Percentiles rank a stretch among this genome's conserved stretches.
Conservation (phyloP, 2,888 invertebrate species). For the Rhyacophila evoluta region DNA sequence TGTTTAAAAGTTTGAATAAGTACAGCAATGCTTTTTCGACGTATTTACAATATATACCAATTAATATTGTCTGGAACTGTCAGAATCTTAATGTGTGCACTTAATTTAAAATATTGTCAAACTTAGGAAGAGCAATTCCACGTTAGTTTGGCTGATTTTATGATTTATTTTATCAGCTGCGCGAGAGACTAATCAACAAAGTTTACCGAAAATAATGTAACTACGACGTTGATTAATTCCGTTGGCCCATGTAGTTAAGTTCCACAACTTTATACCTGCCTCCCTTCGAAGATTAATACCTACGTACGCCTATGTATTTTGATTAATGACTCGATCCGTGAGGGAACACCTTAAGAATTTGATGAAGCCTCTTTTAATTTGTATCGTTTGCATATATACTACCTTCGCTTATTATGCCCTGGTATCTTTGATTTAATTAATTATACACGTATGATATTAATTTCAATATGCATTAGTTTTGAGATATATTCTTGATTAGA, state of each 20-base stretch:
- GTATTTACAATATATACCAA: no score
- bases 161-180: background rate
- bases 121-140: background rate
- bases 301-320: background rate
- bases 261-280: constrained; percentile 15
- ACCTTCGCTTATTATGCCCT: background rate
- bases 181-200: background rate
- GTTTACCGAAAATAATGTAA: background rate
- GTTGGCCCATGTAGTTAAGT: background rate
- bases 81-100: no score
- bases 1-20: no score
- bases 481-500: background rate
- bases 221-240: constrained; percentile 18
- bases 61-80: no score
- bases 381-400: constrained; percentile 5
- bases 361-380: constrained; percentile 8
- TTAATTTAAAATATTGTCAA: no score
- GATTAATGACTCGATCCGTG: constrained; percentile 16
- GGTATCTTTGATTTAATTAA: constrained; percentile 4
- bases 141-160: background rate
- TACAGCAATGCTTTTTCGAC: no score
- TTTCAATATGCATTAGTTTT: background rate
- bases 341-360: constrained; percentile 11
- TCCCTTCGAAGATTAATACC: background rate
- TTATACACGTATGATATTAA: background rate